Base-by-base conservation (phyloP, 2,888 invertebrate species). In the Drosophila longiperda region DNA sequence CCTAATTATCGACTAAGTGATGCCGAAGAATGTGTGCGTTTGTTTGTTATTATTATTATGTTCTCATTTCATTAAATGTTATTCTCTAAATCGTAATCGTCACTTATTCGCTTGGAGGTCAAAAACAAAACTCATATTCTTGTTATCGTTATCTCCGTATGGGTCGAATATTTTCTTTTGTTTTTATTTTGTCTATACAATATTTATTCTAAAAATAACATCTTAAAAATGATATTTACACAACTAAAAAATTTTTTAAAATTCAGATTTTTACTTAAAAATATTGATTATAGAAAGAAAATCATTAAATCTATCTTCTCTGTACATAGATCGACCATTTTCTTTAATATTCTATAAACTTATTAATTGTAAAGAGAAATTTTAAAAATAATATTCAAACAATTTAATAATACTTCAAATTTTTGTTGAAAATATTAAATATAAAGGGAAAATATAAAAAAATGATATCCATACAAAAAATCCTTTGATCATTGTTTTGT, bases 11-110 rank as follows among this genome's bases (percentile, higher is more conserved):
- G 52, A 69, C 73, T 76, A 66, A 83, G 57, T 69, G 75, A 82
- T 67, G 76, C 69, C 69, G 67, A 66, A 67, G 57, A 62, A 73
- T 78, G 75, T 75, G 78, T 88, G 78, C 75, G 83, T 89, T 88
- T 65, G 75, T 80, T 87, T 71, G 80, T 87, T 79, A 23, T 45
- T 15, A 45, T 23, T 23, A 23, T 45, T 23, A 76, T 77, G 66
- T 89, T 86, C 73, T 68, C 66, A 71, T 76, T 68, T 75, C 71
- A 69, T 88, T 82, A 32, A 77, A 67, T 79, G 78, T 75, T 81
- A 55, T 52, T 78, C 54, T 62, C 55, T 60, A 54, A 72, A 68
- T 60, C 64, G 61, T 76, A 50, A 54, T 66, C 50, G 66, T 57
- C 48, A 66, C 52, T 68, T 38, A 63, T 52, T 78, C 62, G 77